Base-by-base conservation (phyloP, 2,888 invertebrate species). In the Drosophila prostipennis region DNA sequence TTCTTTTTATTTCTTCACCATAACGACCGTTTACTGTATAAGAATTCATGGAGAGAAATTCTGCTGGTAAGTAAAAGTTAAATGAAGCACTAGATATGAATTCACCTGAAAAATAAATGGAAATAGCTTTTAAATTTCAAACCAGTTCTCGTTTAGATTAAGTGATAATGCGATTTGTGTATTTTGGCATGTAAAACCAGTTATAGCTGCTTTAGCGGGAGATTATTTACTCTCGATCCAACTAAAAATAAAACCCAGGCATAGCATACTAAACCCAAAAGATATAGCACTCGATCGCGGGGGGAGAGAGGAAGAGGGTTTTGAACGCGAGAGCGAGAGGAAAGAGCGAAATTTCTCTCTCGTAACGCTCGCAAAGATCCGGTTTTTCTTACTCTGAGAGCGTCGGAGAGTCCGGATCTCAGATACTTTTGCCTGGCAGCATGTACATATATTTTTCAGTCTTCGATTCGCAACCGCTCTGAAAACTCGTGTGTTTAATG, bases 351-450 rank as follows among this genome's bases (percentile, higher is more conserved):
- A 37, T 64, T 67, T 69, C 64, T 48, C 80, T 42, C 79, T 39
- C 37, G 37, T n/a, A 37, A n/a, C 37, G 37, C 37, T 37, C 42
- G 19, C 42, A 13, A 23, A 13, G 42, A 19, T 42, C 19, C 19
- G 42, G 42, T 42, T 82, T 81, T 65, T 55, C 59, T 45, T 14
- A n/a, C 46, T 46, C 46, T 6, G 46, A n/a, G 72, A 73, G 67
- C 65, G 69, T 63, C 56, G 55, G 72, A 37, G 79, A 77, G 79
- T 80, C 72, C 69, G 48, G 26, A 51, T 14, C 57, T 51, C 79
- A 3, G 34, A 14, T 11, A 5, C 16, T 11, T 46, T 46, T 14
- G 32, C 14, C 1, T 11, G 10, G 11, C 32, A 46, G 72, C 10
- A 11, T 11, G 11, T 34, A 34, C 34, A 34, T 34, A 34, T 11